Evolutionary conservation across 37 sponge, comb jelly and placozoan genomes (phyloP).

Genomic region (Ephydatia muelleri): DNA sequence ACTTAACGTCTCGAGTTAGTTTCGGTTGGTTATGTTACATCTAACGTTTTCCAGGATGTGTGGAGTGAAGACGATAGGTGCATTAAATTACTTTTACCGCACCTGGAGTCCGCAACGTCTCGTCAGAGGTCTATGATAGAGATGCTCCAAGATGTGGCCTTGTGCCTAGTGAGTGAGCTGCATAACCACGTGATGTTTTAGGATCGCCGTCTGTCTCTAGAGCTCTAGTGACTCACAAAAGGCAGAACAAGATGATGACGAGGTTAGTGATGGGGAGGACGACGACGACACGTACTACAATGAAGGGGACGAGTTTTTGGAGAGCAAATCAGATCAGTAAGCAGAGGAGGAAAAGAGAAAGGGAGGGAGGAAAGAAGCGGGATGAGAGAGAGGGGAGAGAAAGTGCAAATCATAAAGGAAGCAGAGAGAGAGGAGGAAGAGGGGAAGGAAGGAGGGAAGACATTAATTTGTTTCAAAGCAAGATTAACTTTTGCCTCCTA

Average conservation of each 20-base stretch:
- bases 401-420: background rate
- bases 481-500: no score
- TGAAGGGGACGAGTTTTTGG: conserved; percentile 7
- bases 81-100: conserved; percentile 12
- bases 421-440: background rate
- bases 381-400: background rate
- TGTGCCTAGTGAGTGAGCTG: background rate
- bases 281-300: conserved; percentile 19
- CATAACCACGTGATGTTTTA: background rate
- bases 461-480: no score
- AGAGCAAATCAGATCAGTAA: background rate
- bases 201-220: background rate
- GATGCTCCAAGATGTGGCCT: conserved; percentile 17
- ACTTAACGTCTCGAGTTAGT: background rate
- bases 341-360: background rate
- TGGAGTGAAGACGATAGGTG: conserved; percentile 72
- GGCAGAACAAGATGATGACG: background rate
- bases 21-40: background rate
- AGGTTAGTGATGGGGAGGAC: conserved; percentile 19
- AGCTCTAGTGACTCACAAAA: background rate
- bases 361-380: background rate
- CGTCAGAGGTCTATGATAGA: conserved; percentile 11
- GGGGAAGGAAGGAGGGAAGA: background rate
- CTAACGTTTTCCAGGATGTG: conserved; percentile 31
- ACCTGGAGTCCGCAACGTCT: conserved; percentile 42